Evolutionary conservation across 1,140 invertebrate genomes (phyloP).

Genomic region (Saccostrea cuccullata): DNA sequence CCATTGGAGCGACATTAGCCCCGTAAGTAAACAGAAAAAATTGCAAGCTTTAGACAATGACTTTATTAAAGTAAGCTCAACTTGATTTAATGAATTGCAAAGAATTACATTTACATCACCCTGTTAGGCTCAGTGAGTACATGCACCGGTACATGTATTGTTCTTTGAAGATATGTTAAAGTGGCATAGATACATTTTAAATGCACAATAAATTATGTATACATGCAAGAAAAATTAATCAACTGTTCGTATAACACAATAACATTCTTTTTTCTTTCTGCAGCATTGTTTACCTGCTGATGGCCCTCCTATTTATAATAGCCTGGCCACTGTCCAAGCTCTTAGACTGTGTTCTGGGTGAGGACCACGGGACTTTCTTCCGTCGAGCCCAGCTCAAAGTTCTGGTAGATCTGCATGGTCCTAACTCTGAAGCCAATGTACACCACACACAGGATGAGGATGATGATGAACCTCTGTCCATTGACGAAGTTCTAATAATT

Average conservation of each 20-base stretch:
- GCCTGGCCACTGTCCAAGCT: constrained; percentile 76
- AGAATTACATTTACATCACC: no score
- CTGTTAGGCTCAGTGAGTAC: not conserved
- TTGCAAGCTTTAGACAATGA: no score
- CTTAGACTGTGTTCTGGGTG: constrained; percentile 73
- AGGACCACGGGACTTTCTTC: constrained; percentile 72
- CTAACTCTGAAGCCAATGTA: constrained; percentile 14
- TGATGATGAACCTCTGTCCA: constrained; percentile 57
- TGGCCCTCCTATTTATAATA: constrained; percentile 73
- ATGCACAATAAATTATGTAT: not conserved
- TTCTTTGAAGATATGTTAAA: not conserved
- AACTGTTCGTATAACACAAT: not conserved
- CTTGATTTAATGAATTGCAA: no score
- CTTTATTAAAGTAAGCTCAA: no score
- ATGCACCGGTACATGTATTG: no score
- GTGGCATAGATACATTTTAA: no score
- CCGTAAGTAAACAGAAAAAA: constrained; percentile 68
- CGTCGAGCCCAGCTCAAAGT: constrained; percentile 72
- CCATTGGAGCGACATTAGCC: constrained; percentile 73
- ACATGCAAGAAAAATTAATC: not conserved
- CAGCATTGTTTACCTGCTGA: constrained; percentile 76
- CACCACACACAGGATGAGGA: constrained; percentile 32
- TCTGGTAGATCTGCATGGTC: constrained; percentile 70
- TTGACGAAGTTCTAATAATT: constrained; percentile 75
- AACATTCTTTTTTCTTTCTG: not conserved